These are phyloP conservation scores for Pecten maximus DNA, from an alignment of 2,888 invertebrate genomes.

Conservation along the genomic window DNA sequence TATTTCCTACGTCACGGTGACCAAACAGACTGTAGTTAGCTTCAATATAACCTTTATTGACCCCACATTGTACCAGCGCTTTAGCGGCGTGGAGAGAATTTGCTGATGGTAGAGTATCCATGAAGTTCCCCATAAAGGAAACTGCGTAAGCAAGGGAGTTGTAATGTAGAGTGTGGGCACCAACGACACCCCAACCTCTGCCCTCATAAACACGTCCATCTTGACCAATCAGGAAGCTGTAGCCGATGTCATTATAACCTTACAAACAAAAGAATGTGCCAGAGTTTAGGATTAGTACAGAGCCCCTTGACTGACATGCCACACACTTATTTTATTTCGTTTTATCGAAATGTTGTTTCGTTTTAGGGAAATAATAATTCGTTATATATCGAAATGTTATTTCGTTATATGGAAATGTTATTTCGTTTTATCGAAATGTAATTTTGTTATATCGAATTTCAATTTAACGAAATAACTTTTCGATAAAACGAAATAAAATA, in stretches of 20 bases:
- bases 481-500: too few species aligned
- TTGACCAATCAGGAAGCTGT: constrained; percentile 90
- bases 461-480: too few species aligned
- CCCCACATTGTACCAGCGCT: constrained; percentile 69
- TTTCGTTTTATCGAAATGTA: too few species aligned
- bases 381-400: too few species aligned
- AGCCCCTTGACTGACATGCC: too few species aligned
- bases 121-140: constrained; percentile 74
- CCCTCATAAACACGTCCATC: constrained; percentile 90
- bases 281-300: too few species aligned
- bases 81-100: constrained; percentile 66
- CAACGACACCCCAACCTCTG: constrained; percentile 88
- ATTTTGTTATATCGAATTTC: too few species aligned
- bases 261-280: background rate
- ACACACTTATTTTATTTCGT: too few species aligned
- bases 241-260: constrained; percentile 69
- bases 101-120: constrained; percentile 62
- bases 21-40: constrained; percentile 64
- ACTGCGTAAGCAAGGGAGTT: constrained; percentile 83
- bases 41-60: constrained; percentile 60
- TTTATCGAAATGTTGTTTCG: too few species aligned
- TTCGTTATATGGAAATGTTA: too few species aligned
- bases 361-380: too few species aligned
- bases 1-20: constrained; percentile 65
- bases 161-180: constrained; percentile 87